Evolutionary conservation across 1,140 invertebrate genomes (phyloP), one percentile per base, ranked within the genome.

Genomic region (Cydia amplana): DNA sequence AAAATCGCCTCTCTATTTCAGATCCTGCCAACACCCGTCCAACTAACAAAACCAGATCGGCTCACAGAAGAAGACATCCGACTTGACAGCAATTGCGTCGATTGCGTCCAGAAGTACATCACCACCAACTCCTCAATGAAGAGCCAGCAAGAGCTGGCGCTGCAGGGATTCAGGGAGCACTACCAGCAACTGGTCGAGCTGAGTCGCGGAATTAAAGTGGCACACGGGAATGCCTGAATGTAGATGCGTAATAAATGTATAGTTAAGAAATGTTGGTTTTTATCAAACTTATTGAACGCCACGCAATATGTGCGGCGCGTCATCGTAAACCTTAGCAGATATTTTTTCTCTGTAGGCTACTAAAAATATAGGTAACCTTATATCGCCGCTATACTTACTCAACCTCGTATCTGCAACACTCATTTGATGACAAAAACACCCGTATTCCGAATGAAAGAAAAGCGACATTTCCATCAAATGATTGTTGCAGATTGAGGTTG

Each of bases 81-180:
- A 28, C 73, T 90, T 74, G 87, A 93, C 78, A 83, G 74, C 73
- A 92, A 94, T 73, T 94, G 94, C 72, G 76, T 95, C 1, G 89
- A 94, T 32, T 94, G 94, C 65, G 87, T 96, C 28, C 89, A 94
- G 73, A 88, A 94, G 76, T 97, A 95, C 83, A 94, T 95, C 10
- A 85, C 93, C 28, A 89, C 93, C n/a, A 94, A 95, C 76, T 93
- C 95, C 1, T 63, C 93, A 1, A 95, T 94, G 81, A 95, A 94
- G 84, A 93, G 91, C 2, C 93, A 94, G 63, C 92, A 97, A 46
- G 94, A 95, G 74, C 83, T 95, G 16, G 94, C 95, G 0, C 73
- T 97, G 2, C 94, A 96, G 80, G 93, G 94, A 1, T 95, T 95
- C 73, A 94, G 94, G 79, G 95, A 96, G 82, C 79, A 95, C 40